These are phyloP conservation scores for Nemurella pictetii DNA, from an alignment of 2,888 invertebrate genomes.

Conservation along the genomic window DNA sequence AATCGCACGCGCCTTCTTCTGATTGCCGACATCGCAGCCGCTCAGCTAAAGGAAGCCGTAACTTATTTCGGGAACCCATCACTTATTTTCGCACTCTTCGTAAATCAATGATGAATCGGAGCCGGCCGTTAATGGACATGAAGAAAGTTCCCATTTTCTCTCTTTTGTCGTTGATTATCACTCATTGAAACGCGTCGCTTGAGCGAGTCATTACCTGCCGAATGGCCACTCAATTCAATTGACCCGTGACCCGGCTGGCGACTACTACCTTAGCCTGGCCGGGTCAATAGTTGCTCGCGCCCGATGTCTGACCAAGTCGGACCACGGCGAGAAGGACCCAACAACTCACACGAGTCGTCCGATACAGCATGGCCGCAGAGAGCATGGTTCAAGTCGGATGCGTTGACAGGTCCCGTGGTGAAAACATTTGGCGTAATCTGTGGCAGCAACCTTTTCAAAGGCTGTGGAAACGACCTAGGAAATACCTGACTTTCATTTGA, in stretches of 20 bases:
- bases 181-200: background rate
- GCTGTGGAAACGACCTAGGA: slow-evolving; percentile 2
- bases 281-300: background rate
- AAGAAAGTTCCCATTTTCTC: background rate
- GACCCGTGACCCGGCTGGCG: background rate
- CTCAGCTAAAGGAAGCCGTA: background rate
- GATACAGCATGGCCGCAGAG: no score
- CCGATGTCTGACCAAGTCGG: no score
- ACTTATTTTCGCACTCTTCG: background rate
- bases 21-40: background rate
- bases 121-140: background rate
- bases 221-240: background rate
- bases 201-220: background rate
- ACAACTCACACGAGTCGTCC: no score
- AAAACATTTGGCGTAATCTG: background rate
- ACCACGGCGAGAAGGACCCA: no score
- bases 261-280: background rate
- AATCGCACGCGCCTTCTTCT: background rate
- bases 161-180: background rate
- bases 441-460: slow-evolving; percentile 9
- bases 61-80: background rate
- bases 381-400: background rate
- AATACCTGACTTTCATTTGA: slow-evolving; percentile 2
- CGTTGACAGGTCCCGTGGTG: background rate
- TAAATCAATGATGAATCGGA: background rate